These are phyloP conservation scores for Rhagophthalmus giganteus DNA, from an alignment of 2,888 invertebrate genomes.

Conservation along the genomic window DNA sequence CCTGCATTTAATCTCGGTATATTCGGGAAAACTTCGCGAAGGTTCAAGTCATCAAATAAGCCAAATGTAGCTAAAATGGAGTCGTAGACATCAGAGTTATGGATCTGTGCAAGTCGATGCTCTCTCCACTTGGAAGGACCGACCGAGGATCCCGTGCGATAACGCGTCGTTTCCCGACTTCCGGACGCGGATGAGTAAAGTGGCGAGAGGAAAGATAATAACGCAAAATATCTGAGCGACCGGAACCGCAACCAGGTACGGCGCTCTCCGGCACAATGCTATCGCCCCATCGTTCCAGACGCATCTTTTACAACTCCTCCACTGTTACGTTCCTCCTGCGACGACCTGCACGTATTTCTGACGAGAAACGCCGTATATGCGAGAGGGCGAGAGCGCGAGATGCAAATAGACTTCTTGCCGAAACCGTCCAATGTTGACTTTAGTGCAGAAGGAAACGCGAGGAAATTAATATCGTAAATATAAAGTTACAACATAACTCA, in stretches of 20 bases:
- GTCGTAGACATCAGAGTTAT: constrained; percentile 26
- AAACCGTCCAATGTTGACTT: constrained; percentile 33
- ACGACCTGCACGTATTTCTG: constrained; percentile 20
- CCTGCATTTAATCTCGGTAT: constrained; percentile 1
- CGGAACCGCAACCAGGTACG: constrained; percentile 46
- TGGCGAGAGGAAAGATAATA: constrained; percentile 52
- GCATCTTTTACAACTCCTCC: constrained; percentile 32
- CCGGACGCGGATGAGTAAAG: constrained; percentile 49
- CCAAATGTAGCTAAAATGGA: constrained; percentile 12
- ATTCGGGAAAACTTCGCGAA: no score
- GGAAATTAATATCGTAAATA: constrained; percentile 57
- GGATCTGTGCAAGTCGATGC: constrained; percentile 30
- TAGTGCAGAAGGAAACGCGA: constrained; percentile 45
- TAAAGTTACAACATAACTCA: constrained; percentile 56
- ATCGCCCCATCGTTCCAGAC: constrained; percentile 34
- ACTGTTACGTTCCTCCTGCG: constrained; percentile 18
- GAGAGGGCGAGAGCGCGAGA: constrained; percentile 10
- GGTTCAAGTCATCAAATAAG: constrained; percentile 14
- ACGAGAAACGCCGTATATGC: background rate
- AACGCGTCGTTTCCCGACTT: constrained; percentile 46
- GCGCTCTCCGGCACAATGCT: constrained; percentile 35
- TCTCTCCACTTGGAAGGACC: constrained; percentile 30
- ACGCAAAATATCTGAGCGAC: constrained; percentile 45
- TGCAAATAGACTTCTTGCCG: constrained; percentile 3
- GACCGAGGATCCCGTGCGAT: constrained; percentile 34